Percentiles rank a stretch among this genome's conserved stretches.
phyloP scores from a whole-genome alignment of 2,888 invertebrate species.

The Tridacna crocea region DNA sequence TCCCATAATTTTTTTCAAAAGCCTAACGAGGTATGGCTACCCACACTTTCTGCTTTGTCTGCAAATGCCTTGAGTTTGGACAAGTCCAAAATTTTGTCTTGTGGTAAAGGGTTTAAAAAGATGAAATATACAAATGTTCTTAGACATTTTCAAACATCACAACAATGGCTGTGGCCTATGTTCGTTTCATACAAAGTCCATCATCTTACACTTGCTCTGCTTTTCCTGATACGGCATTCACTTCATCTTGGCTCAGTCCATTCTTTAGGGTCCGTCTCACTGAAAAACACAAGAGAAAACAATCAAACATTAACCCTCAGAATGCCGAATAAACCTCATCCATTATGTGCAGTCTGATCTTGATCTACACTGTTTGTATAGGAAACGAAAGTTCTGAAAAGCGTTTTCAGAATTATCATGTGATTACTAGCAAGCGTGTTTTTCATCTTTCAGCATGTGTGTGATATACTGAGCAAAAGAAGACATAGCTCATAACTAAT shows the following conservation, averaged over 20 bases:
- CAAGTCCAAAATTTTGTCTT: neutral
- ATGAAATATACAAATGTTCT: neutral
- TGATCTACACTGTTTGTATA: too few relatives aligned
- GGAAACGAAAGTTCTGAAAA: neutral
- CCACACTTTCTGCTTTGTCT: too few relatives aligned
- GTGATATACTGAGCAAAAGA: neutral
- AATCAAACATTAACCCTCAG: neutral
- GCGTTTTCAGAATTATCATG: too few relatives aligned
- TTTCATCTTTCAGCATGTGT: neutral
- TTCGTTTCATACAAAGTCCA: neutral
- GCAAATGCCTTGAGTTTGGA: too few relatives aligned
- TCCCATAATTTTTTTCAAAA: too few relatives aligned
- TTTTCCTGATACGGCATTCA: slow-evolving; percentile 84
- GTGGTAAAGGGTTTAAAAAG: neutral
- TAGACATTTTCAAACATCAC: neutral
- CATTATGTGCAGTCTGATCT: too few relatives aligned
- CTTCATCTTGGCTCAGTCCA: slow-evolving; percentile 92
- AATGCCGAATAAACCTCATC: too few relatives aligned
- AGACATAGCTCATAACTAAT: too few relatives aligned
- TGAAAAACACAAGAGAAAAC: slow-evolving; percentile 84
- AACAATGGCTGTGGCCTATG: too few relatives aligned
- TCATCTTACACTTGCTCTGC: slow-evolving; percentile 54
- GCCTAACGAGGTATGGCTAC: too few relatives aligned
- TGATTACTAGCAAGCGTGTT: too few relatives aligned
- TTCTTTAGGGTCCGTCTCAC: slow-evolving; percentile 93